Percentiles rank a stretch among this genome's conserved stretches.
These are phyloP conservation scores for Anagyrus pseudococci DNA, from an alignment of 2,888 invertebrate genomes.

Conservation along the genomic window DNA sequence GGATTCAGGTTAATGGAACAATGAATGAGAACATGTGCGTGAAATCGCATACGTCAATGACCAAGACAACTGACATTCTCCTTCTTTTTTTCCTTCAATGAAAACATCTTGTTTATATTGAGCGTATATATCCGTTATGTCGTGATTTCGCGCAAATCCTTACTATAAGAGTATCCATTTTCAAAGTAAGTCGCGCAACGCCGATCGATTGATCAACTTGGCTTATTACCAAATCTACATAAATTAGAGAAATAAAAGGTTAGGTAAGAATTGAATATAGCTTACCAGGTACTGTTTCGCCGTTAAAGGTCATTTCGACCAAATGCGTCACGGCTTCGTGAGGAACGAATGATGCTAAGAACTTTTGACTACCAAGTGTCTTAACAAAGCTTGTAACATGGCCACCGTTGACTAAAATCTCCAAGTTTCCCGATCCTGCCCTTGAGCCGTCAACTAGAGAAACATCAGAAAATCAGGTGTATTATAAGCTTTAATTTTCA, in stretches of 20 bases:
- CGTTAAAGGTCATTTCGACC: slow-evolving; percentile 94
- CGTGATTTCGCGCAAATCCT: too few relatives aligned
- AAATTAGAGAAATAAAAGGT: neutral
- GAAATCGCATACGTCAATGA: slow-evolving; percentile 59
- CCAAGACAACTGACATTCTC: too few relatives aligned
- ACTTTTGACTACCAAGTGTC: slow-evolving; percentile 86
- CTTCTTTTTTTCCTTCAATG: slow-evolving; percentile 10
- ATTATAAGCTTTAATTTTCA: neutral
- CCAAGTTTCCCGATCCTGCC: slow-evolving; percentile 96
- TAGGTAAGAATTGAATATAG: slow-evolving; percentile 42
- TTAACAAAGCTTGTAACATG: slow-evolving; percentile 93
- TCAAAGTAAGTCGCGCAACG: too few relatives aligned
- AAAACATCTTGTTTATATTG: neutral
- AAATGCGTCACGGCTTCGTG: slow-evolving; percentile 84
- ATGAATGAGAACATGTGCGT: slow-evolving; percentile 40
- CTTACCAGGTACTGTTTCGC: slow-evolving; percentile 88
- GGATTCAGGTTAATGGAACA: slow-evolving; percentile 57
- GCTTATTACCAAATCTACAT: too few relatives aligned
- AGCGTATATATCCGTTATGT: neutral
- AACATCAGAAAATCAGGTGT: neutral
- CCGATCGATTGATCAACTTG: too few relatives aligned
- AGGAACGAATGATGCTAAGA: slow-evolving; percentile 92
- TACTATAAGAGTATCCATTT: too few relatives aligned
- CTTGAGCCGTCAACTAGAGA: slow-evolving; percentile 88
- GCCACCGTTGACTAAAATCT: slow-evolving; percentile 93